Base-by-base conservation (phyloP, 2,888 invertebrate species). In the Acheta domesticus region DNA sequence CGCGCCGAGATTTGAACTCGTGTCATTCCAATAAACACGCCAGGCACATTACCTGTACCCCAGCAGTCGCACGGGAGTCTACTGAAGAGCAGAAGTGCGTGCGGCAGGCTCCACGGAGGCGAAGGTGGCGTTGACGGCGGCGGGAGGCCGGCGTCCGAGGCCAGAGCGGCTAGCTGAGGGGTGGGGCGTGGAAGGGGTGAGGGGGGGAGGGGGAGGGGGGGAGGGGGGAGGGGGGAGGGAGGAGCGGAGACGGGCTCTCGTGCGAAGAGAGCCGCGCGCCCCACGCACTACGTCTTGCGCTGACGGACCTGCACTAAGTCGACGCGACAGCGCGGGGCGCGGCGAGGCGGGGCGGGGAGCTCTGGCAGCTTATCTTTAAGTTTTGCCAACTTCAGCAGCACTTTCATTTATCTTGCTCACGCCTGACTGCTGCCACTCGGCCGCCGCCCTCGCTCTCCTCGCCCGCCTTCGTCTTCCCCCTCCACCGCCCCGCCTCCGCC, bases 351-450 rank as follows among this genome's bases (percentile, higher is more conserved):
- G 75, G 73, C 75, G 49, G 49, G 23, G n/a, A 50, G 74, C 48
- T 76, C 49, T 79, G 80, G 77, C 77, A 76, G 81, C 81, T 81
- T 81, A 81, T 81, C 81, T 81, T 75, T 75, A 79, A 77, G 78
- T 79, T 62, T 62, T 62, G 62, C 62, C 62, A 62, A 62, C 62
- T 62, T 62, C 62, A 62, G 80, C 76, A 80, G 79, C 80, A 80
- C 78, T 76, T 78, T 77, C 82, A 82, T 82, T 81, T 82, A 82
- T 82, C 82, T 82, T 82, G 80, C 80, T 82, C 82, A 82, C 80
- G 80, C 80, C 80, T 80, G 82, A 82, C 82, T 82, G 82, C 78
- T 81, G 82, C 80, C 82, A 82, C 78, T 81, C 81, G 79, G 78
- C 79, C 75, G 49, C 79, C 76, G 76, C 79, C 80, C 79, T 80